Base-by-base conservation (phyloP, 1,140 invertebrate genomes). In the Oryzaephilus surinamensis region DNA sequence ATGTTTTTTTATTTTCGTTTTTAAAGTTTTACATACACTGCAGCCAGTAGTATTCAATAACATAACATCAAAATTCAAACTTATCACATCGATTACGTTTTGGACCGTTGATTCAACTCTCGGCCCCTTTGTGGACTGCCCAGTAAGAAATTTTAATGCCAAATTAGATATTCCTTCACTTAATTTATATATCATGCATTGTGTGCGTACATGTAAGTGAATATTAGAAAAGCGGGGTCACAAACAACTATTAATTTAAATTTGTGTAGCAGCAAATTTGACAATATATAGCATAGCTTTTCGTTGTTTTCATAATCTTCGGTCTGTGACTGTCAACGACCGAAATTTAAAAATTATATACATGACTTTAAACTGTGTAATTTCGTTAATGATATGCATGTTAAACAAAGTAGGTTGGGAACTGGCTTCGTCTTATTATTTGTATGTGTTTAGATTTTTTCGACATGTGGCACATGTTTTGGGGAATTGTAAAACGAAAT, bases 61-160 rank as follows among this genome's bases (percentile, higher is more conserved):
- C 39, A 42, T 43, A 46, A 47, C 46, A 51, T 49, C 46, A 51
- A 51, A 48, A 51, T 49, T 51, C 46, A 46, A 45, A n/a, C 43
- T 51, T 49, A 49, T 51, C 50, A 51, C 46, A 51, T 51, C 45
- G 39, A 48, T 48, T 51, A 48, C 21, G 33, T 24, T 47, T 46
- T 46, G 46, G 40, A 26, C 35, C 27, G 46, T 39, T 51, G 46
- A 38, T 44, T 48, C 31, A 29, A 36, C 38, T 39, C 44, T 47
- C 48, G 48, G 48, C 48, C 38, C 39, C 48, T 49, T 50, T 50
- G 48, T 46, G 44, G 41, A 50, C 48, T 45, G 48, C 47, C 48
- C 40, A 41, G 38, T 34, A 21, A 37, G 40, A 44, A 33, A 50
- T 50, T 50, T 44, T 50, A 39, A 46, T 50, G 44, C 41, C 41